Evolutionary conservation across 2,113 vertebrate species (phyloP), one percentile per base, ranked within the genome.

Genomic region (Drymodes brunneopygia): DNA sequence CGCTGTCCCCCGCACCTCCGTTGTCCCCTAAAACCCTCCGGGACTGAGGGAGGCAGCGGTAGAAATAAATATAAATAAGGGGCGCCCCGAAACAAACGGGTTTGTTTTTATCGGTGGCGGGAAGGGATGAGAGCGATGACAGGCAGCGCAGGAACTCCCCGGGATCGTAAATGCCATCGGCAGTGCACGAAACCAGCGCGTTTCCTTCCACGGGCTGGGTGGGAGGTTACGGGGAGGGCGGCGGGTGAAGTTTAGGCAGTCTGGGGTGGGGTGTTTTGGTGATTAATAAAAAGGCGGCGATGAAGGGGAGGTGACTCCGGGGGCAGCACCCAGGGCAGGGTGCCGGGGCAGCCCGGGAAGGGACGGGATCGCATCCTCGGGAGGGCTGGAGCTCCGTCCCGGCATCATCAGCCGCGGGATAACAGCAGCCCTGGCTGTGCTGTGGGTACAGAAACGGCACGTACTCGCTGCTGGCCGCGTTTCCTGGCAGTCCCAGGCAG

Each of bases 381-480:
- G 6, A 69, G 45, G 22, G 71, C 27, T 14, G 61, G 71, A 65
- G 62, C 74, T 79, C 58, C 19, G 0, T 48, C 66, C 83, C 45
- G 0, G 20, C 88, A 15, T 3, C 79, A 1, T 13, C 81, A 8
- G 35, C 81, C 77, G 7, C 53, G 0, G 73, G 33, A 18, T 3
- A 29, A 11, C 86, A 79, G 89, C 73, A 15, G 1, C 20, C 3
- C 45, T 57, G 94, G 81, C 86, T 18, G 79, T 0, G 81, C 3
- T 57, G 62, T 10, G 94, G 93, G 95, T 85, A 97, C 96, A 95
- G 62, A 82, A 90, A 82, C 96, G 29, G 91, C 96, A 97, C 94
- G 95, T 97, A 77, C 92, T 83, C 47, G 83, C 20, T 84, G 78
- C 94, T 97, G 95, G 95, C 96, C 3, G 56, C 16, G 35, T 72